Conservation (phyloP, 2,888 invertebrate genomes). For the Griposia aprilina region DNA sequence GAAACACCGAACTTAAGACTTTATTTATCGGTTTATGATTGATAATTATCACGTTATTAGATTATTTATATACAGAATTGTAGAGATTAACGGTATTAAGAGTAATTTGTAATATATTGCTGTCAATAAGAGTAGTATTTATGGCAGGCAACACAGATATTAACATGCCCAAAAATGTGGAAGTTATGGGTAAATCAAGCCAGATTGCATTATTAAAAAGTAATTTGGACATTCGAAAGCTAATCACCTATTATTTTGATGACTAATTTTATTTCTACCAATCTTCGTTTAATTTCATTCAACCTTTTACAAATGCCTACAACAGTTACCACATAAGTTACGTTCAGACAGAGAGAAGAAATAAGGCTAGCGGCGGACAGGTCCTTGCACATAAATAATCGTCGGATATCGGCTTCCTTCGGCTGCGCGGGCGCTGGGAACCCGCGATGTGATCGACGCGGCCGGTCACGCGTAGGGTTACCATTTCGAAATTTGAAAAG, state of each 20-base stretch:
- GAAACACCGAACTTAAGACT: slow-evolving; percentile 50
- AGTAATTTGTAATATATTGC: slow-evolving; percentile 46
- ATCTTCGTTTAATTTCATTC: not conserved
- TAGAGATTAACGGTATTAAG: slow-evolving; percentile 49
- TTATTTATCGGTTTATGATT: slow-evolving; percentile 65
- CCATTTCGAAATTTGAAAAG: not conserved
- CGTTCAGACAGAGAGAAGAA: slow-evolving; percentile 66
- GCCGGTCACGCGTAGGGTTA: slow-evolving; percentile 54
- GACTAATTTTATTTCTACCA: slow-evolving; percentile 1
- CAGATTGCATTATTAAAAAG: slow-evolving; percentile 1
- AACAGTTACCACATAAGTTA: slow-evolving; percentile 58
- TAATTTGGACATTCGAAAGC: not conserved
- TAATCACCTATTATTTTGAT: not conserved
- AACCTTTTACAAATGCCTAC: slow-evolving; percentile 32
- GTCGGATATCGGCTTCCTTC: slow-evolving; percentile 81
- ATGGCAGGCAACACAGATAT: slow-evolving; percentile 22
- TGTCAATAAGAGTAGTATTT: slow-evolving; percentile 40
- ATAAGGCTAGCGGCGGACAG: slow-evolving; percentile 74
- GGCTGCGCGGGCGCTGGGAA: slow-evolving; percentile 72
- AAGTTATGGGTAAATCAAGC: slow-evolving; percentile 14
- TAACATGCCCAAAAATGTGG: slow-evolving; percentile 9
- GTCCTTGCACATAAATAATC: slow-evolving; percentile 72
- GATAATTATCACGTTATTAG: slow-evolving; percentile 62
- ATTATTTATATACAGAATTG: slow-evolving; percentile 46
- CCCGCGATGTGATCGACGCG: slow-evolving; percentile 75